Base-by-base conservation (phyloP, 2,888 invertebrate species). In the Drosophila basisetae region DNA sequence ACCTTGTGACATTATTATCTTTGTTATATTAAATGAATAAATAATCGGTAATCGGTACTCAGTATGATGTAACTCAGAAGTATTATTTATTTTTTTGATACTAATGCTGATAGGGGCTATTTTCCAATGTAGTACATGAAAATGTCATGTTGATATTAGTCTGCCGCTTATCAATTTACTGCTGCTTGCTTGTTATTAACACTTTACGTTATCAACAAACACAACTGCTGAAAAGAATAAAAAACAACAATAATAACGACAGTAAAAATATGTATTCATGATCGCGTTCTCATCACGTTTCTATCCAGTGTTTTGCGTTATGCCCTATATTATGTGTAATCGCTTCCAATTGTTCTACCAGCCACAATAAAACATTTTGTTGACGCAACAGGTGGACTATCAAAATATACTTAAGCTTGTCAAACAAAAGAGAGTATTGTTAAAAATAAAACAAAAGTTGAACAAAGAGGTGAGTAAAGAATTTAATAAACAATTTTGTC, bases 201-300 rank as follows among this genome's bases (percentile, higher is more conserved):
- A 28, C 30, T 18, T 16, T 13, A 13, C 58, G 35, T 58, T 79
- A 79, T 75, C 68, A 73, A 37, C 28, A 35, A 28, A 0, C 9
- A 30, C 37, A 39, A 49, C 47, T 13, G 4, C 22, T 18, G 13
- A 18, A 11, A 13, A 7, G 2, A 54, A 18, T 25, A 16, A 22
- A 35, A 55, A 18, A 18, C 16, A 25, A 25, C 25, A 47, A 9
- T 2, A 37, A 55, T 9, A 13, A 55, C 18, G 18, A 37, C 13
- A 31, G 7, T 52, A 49, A 68, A 64, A 31, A 63, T 60, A 49
- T 25, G 11, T 31, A 4, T 58, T 62, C 62, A 49, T 28, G 30
- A 52, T 35, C 43, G 28, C 25, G 31, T 31, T 49, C 18, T 2
- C 68, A 77, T 71, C 83, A 83, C 83, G 86, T 83, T 85, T 88